A percentile compares a stretch with the other conserved stretches of the same genome.
These are phyloP conservation scores for Iguana delicatissima DNA, from an alignment of 2,797 vertebrate genomes.

Conservation along the genomic window DNA sequence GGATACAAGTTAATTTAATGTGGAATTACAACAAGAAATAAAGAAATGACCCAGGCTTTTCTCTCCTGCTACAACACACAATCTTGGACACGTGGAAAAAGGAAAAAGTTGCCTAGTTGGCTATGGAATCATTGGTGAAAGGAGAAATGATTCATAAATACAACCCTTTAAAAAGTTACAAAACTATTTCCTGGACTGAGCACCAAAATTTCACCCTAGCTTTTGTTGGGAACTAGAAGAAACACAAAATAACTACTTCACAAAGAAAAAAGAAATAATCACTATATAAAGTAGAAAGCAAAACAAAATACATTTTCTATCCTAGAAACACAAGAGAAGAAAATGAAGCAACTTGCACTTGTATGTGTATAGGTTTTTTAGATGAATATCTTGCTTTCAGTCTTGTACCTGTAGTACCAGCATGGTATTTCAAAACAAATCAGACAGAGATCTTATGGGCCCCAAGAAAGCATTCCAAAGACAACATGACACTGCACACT, in stretches of 20 bases:
- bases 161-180: too few relatives aligned
- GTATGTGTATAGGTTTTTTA: not conserved
- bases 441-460: too few relatives aligned
- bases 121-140: not conserved
- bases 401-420: too few relatives aligned
- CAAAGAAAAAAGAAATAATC: not conserved
- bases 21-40: not conserved
- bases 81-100: fast-evolving
- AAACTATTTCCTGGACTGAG: not conserved
- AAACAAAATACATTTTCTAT: not conserved
- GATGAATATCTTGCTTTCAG: too few relatives aligned
- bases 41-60: not conserved
- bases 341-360: not conserved
- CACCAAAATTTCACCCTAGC: not conserved
- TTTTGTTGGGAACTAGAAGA: not conserved
- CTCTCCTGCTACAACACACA: not conserved
- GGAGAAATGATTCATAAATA: not conserved
- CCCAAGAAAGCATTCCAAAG: too few relatives aligned
- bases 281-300: not conserved
- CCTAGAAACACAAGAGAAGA: not conserved
- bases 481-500: too few relatives aligned
- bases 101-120: not conserved
- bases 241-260: not conserved
- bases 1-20: not conserved
- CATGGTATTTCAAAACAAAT: too few relatives aligned